These are phyloP conservation scores for Penelope pileata DNA, from an alignment of 2,113 vertebrate genomes.

Conservation along the genomic window DNA sequence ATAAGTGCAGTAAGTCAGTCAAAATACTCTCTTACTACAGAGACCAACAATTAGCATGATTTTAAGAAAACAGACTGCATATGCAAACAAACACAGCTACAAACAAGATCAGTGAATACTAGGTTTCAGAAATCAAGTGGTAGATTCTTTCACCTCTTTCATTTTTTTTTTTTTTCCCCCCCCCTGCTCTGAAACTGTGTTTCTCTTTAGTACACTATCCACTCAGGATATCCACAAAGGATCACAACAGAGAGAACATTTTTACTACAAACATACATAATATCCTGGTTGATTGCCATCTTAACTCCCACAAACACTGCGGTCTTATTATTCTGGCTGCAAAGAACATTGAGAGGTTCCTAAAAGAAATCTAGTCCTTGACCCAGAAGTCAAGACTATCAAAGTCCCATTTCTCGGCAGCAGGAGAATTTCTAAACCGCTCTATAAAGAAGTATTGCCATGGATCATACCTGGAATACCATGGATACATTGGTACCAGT, in stretches of 20 bases:
- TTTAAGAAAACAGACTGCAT: not conserved
- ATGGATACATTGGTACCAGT: not conserved
- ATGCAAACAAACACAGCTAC: not conserved
- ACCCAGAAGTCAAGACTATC: not conserved
- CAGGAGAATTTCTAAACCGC: not conserved
- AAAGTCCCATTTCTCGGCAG: not conserved
- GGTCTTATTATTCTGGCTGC: not conserved
- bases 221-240: not conserved
- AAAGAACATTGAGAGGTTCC: not conserved
- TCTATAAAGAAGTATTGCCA: not conserved
- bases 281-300: not conserved
- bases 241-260: not conserved
- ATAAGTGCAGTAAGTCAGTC: not conserved
- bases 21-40: not conserved
- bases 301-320: not conserved
- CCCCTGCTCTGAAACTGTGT: accelerated
- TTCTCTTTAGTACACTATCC: not conserved
- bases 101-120: not conserved
- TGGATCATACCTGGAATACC: not conserved
- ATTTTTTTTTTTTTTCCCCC: not conserved
- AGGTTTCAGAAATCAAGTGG: not conserved
- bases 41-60: not conserved
- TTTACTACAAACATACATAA: not conserved
- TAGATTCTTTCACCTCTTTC: not conserved
- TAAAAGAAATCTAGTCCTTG: not conserved